These are phyloP conservation scores for Mico argentatus DNA, from an alignment of 2,797 vertebrate genomes.

Conservation along the genomic window DNA sequence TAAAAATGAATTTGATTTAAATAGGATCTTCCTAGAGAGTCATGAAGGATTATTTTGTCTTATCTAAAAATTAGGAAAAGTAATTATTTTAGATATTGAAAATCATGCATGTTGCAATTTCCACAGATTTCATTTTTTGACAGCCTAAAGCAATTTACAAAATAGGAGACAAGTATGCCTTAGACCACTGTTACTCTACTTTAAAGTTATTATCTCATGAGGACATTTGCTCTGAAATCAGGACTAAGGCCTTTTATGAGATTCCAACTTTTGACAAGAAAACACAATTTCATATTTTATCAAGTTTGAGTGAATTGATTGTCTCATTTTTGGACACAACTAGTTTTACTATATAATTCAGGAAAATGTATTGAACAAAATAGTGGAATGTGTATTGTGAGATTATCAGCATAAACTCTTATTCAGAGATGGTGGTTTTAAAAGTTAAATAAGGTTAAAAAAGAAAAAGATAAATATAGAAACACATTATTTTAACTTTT, in stretches of 20 bases:
- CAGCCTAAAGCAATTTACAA: neutral
- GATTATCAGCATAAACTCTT: neutral
- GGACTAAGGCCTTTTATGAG: neutral
- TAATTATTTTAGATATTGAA: neutral
- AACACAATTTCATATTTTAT: neutral
- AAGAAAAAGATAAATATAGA: slow-evolving; percentile 50
- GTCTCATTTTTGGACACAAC: neutral
- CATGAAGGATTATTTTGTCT: neutral
- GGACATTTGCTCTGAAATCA: neutral
- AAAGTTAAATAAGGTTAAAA: neutral
- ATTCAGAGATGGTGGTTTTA: neutral
- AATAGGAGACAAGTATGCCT: neutral
- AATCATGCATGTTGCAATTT: neutral
- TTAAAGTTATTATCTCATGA: neutral
- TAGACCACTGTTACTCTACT: neutral
- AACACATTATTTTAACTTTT: neutral
- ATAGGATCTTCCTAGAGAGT: neutral
- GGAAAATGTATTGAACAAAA: neutral
- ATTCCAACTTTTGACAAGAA: neutral
- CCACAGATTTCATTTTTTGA: neutral
- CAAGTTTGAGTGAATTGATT: neutral
- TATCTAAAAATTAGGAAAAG: neutral
- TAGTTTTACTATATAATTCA: neutral
- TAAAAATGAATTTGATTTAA: slow-evolving; percentile 12
- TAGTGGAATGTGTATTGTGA: neutral